Percentiles rank a stretch among this genome's conserved stretches.
Evolutionary conservation across 1,140 invertebrate genomes (phyloP).

Genomic region (Papilio aristodemus): DNA sequence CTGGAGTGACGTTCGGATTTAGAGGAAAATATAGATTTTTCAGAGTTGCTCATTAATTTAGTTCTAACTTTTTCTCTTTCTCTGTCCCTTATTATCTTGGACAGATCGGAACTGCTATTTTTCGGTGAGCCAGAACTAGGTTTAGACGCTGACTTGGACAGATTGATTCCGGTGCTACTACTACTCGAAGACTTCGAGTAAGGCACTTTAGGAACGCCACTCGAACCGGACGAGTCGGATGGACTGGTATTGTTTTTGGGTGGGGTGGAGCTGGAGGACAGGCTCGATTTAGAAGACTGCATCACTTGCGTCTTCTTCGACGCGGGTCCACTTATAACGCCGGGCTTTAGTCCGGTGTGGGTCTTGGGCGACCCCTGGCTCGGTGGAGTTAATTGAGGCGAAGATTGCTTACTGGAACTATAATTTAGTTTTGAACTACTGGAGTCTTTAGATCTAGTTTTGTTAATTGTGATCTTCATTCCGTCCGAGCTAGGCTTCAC

Average conservation of each 20-base stretch:
- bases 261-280: conserved; percentile 66
- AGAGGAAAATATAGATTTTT: conserved; percentile 85
- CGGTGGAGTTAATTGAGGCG: conserved; percentile 75
- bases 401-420: conserved; percentile 71
- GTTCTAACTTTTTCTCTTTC: conserved; percentile 72
- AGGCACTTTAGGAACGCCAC: conserved; percentile 76
- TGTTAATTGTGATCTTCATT: conserved; percentile 94
- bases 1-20: conserved; percentile 85
- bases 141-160: conserved; percentile 79
- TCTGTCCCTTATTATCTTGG: conserved; percentile 75
- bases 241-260: conserved; percentile 70
- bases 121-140: conserved; percentile 77
- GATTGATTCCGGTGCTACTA: conserved; percentile 79
- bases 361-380: conserved; percentile 87
- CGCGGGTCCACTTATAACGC: conserved; percentile 89
- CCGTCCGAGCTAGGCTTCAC: conserved; percentile 91
- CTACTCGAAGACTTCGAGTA: conserved; percentile 82
- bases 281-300: conserved; percentile 76
- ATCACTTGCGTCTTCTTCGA: conserved; percentile 87
- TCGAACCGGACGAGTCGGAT: conserved; percentile 61
- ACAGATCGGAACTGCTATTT: conserved; percentile 71
- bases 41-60: conserved; percentile 79
- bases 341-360: conserved; percentile 91
- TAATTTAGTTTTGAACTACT: conserved; percentile 74
- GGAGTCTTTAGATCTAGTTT: conserved; percentile 87